Evolutionary conservation across 2,888 invertebrate species (phyloP), one percentile per base, ranked within the genome.

Genomic region (Synanthedon myopaeformis): DNA sequence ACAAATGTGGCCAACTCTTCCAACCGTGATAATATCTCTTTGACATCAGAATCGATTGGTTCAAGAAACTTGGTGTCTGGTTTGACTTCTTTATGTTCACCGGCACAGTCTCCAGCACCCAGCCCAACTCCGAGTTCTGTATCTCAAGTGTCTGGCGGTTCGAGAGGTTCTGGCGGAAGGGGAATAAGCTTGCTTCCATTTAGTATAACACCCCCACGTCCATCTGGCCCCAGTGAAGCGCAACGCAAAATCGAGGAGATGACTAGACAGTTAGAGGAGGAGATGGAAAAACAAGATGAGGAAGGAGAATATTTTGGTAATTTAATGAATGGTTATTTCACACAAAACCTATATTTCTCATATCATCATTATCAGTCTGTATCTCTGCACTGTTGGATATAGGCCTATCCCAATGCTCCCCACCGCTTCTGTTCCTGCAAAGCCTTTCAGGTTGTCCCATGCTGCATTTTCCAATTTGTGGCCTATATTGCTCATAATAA

Each of bases 281-380:
- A 97, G 88, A 95, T 98, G 93, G 98, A 98, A 76, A 94, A 95
- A 66, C 94, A 95, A 69, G 96, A 96, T 81, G 96, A 96, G 66
- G 95, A 96, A 77, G 97, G 97, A 64, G 98, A 98, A 88, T 98
- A 97, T 82, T 98, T 97, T 89, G 98, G 98, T 96, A 49, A 17
- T 49, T 19, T 49, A 45, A 45, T 35, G 8, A 10, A 35, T 8
- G 28, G 2, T 35, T 8, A 35, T 35, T 35, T 35, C 35, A 35
- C 35, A 35, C 10, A 35, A 35, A 28, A 28, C 28, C 8, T 1
- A 28, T 23, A 23, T 23, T 4, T 23, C 19, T 23, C 19, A 23
- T 23, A 17, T 17, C 23, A 23, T 23, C 5, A 23, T 23, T 23
- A 23, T 23, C 17, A 23, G 23, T 5, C 23, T 23, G 23, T 23